A percentile compares a stretch with the other conserved stretches of the same genome.
Evolutionary conservation across 2,888 invertebrate species (phyloP).

Genomic region (Heterodera filipjevi): DNA sequence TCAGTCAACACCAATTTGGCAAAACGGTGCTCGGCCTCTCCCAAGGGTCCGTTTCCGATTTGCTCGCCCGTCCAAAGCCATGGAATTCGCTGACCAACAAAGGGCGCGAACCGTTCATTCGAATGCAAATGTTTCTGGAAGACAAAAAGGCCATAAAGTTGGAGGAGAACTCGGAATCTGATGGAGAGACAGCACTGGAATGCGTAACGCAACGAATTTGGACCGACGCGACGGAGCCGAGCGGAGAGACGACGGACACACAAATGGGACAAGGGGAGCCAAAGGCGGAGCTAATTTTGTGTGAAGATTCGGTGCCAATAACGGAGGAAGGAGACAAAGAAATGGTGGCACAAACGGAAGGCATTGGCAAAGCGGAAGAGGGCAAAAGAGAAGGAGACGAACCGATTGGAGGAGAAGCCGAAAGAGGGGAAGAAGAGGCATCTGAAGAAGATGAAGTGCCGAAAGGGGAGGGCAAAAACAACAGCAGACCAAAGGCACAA

Average conservation of each 20-base stretch:
- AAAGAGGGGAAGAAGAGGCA: neutral
- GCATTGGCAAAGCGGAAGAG: neutral
- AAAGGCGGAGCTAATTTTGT: neutral
- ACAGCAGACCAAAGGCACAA: neutral
- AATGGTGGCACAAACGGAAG: slow-evolving; percentile 19
- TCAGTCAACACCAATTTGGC: slow-evolving; percentile 95
- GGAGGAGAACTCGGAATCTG: neutral
- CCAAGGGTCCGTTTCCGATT: slow-evolving; percentile 95
- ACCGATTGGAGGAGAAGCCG: neutral
- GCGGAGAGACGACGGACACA: neutral
- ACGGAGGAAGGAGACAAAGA: neutral
- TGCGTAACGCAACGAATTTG: neutral
- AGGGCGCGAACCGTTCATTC: slow-evolving; percentile 86
- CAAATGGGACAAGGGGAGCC: neutral
- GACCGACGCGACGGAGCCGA: neutral
- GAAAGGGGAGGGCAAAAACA: no score
- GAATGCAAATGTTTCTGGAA: slow-evolving; percentile 91
- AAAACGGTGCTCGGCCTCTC: slow-evolving; percentile 95
- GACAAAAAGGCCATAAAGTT: neutral
- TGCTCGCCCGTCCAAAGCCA: slow-evolving; percentile 93
- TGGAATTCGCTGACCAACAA: slow-evolving; percentile 98
- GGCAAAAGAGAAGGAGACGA: neutral
- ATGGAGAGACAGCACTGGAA: neutral
- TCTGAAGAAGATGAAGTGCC: no score
- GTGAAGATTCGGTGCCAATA: neutral